Base-by-base conservation (phyloP, 2,113 vertebrate genomes). In the Rhadina sibilatrix region DNA sequence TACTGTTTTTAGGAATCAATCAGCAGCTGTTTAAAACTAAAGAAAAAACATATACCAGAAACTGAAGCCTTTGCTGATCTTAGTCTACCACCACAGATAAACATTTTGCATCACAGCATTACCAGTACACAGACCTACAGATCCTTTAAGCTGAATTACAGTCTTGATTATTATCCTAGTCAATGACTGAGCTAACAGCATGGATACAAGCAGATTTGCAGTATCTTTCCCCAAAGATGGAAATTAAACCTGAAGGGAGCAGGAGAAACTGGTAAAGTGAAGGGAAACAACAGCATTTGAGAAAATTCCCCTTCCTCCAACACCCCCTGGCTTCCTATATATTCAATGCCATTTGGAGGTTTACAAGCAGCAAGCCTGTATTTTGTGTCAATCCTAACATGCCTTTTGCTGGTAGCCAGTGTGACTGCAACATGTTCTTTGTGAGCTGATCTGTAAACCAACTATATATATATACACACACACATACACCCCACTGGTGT, bases 101-200 rank as follows among this genome's bases (percentile, higher is more conserved):
- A 75, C n/a, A 49, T 86, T 94, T 71, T 71, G 59, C 35, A 77
- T 87, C 49, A 70, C 24, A 69, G 64, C 60, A 63, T 93, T 90
- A 95, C 15, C 64, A 59, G 31, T 13, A 19, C 79, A 61, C 50
- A 96, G 81, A 82, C 42, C 81, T 89, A 87, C 44, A 91, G 81
- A 94, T 85, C 84, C 84, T 74, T 93, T 83, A 96, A 95, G 84
- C 81, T 96, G 93, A 95, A 94, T 76, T 83, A 86, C 16, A 83
- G 47, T 40, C 37, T 79, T 63, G 42, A 80, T 90, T 61, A 77
- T 86, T 81, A 93, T 88, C 82, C 71, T 40, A 81, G 63, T 50
- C 60, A 40, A 69, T 77, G 65, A 57, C 81, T 46, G 68, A 94
- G 76, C 52, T 80, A 93, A 80, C 42, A 70, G 56, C 79, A 88